Evolutionary conservation across 2,888 invertebrate genomes (phyloP), one percentile per base, ranked within the genome.

Genomic region (Podotricha telesiphe): DNA sequence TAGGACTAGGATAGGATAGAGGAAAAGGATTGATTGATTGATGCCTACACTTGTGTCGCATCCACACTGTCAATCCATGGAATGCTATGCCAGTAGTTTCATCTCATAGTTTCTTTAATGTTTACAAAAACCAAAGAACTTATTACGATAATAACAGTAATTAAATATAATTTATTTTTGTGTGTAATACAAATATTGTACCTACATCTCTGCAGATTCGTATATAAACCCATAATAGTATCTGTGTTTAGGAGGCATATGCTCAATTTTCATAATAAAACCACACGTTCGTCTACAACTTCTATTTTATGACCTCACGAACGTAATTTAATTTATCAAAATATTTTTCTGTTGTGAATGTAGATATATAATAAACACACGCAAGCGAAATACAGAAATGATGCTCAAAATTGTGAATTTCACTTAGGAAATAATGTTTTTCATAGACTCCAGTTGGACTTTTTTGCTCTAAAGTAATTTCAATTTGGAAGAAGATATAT

Each of bases 301-400:
- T 55, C n/a, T 55, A 55, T 34, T 34, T 34, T 37, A 55, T 55
- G 55, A 55, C 34, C 34, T 17, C 17, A 34, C 55, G 17, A 37
- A 17, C 17, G 34, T 55, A 55, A 55, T 55, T 55, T 55, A 55
- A 55, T 55, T 37, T 34, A 34, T 55, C 17, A 37, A 34, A 55
- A 55, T 17, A 17, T 17, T 55, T 55, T 55, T 13, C 17, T 55
- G 17, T 55, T 55, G 17, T 55, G 34, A 55, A 34, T 10, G 17
- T 55, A 55, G 7, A 13, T 28, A 28, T 22, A 48, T 20, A 7
- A 34, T 34, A 53, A 28, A 53, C 8, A 47, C 34, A 53, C 28
- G 53, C 53, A 34, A 10, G 28, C n/a, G 53, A 34, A 53, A 55
- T 34, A 55, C 55, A 17, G 55, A 37, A 55, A 55, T 34, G 34